Evolutionary conservation across 2,797 vertebrate species (phyloP).

Genomic region (Valencia hispanica): DNA sequence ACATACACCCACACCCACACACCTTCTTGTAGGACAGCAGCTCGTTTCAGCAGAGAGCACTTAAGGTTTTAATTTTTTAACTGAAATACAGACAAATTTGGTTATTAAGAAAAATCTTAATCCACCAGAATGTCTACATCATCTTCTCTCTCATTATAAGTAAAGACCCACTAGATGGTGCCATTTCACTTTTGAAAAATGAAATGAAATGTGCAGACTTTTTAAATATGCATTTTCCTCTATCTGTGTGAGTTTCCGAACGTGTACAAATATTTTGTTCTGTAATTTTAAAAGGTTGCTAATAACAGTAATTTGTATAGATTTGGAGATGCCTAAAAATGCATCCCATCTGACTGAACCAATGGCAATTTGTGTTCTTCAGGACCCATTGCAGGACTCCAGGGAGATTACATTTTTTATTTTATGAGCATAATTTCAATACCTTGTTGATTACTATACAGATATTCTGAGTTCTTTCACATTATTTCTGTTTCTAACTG

Average conservation of each 20-base stretch:
- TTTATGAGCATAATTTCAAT: background rate
- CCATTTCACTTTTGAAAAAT: slow-evolving; percentile 34
- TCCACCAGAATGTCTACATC: background rate
- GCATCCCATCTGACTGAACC: background rate
- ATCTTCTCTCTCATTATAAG: slow-evolving; percentile 18
- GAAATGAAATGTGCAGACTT: background rate
- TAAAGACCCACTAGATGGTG: slow-evolving; percentile 62
- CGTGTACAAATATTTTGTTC: background rate
- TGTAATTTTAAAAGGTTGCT: background rate
- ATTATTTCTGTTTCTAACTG: background rate
- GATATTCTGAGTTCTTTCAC: background rate
- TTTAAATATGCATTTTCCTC: background rate
- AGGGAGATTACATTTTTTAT: background rate
- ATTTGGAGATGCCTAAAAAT: background rate
- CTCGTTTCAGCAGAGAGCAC: slow-evolving; percentile 30
- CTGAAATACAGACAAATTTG: slow-evolving; percentile 15
- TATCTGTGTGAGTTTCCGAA: background rate
- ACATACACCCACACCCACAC: background rate
- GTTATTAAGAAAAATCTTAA: slow-evolving; percentile 16
- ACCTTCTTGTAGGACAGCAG: background rate
- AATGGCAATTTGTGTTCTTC: background rate
- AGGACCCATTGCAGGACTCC: background rate
- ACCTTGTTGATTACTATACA: background rate
- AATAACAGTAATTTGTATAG: background rate
- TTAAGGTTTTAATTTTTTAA: slow-evolving; percentile 22